Percentiles rank a stretch among this genome's conserved stretches.
Conservation (phyloP, 2,888 invertebrate species). For the Callyntrura guangdongensis region DNA sequence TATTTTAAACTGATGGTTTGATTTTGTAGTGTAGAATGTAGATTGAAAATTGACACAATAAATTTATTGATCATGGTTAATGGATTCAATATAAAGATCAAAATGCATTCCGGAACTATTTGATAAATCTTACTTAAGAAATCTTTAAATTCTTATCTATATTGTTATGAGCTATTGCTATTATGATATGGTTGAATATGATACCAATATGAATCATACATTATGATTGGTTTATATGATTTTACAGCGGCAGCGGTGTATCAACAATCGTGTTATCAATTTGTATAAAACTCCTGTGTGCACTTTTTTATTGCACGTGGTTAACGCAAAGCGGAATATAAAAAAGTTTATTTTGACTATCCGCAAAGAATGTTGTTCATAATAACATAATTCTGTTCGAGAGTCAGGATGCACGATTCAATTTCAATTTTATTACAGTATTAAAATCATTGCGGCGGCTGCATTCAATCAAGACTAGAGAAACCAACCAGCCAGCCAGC, state of each 20-base stretch:
- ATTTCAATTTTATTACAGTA: conserved; percentile 56
- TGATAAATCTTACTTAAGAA: neutral
- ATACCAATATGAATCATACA: too few species aligned
- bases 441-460: conserved; percentile 42
- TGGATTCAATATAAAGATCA: conserved; percentile 49
- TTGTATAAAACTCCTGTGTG: neutral
- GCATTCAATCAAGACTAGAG: conserved; percentile 27
- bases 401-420: conserved; percentile 45
- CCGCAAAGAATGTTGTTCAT: neutral
- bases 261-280: neutral
- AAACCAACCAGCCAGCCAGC: neutral
- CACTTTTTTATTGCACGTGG: conserved; percentile 22
- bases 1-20: too few species aligned
- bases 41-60: conserved; percentile 84
- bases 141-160: too few species aligned
- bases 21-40: neutral
- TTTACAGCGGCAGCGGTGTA: neutral
- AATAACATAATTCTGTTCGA: neutral
- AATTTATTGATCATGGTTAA: conserved; percentile 59
- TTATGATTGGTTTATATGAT: too few species aligned
- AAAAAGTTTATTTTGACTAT: neutral
- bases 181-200: neutral
- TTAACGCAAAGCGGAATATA: neutral
- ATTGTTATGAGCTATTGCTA: neutral
- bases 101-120: neutral